Evolutionary conservation across 2,797 vertebrate species (phyloP), one percentile per base, ranked within the genome.

Genomic region (Cirrhinus mrigala): DNA sequence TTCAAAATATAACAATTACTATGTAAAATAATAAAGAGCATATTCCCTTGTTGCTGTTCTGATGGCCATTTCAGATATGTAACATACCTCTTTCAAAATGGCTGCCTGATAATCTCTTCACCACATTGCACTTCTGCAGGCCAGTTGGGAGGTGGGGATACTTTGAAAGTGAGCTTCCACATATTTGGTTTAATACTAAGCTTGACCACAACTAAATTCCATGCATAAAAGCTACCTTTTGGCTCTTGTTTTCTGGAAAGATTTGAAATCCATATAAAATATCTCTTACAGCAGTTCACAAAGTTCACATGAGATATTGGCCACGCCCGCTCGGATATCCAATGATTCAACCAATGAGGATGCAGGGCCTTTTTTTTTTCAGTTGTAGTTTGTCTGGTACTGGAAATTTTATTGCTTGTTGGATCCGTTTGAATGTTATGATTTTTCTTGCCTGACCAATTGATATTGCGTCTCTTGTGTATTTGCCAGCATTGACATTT

Each of bases 51-150:
- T 48, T 66, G 24, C 27, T 71, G 24, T 71, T 56, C 11, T 56
- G 46, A 68, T 52, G 60, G 46, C 56, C 60, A 70, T 86, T 82
- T 73, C 81, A 79, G 74, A 73, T 16, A 58, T 77, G 52, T 54
- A 69, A 81, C 73, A 74, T 73, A 40, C 52, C 37, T 69, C 56
- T 80, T 48, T 87, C 27, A 81, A 84, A 84, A 66, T 81, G 78
- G 86, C 75, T 69, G 69, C 71, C 11, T 69, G 60, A 78, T 85
- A 87, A 87, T 87, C 73, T 82, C 73, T 87, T 85, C 54, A 73
- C 46, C 78, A 87, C 64, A 85, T 85, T 81, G 64, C 14, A 46
- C 46, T 46, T 77, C 18, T 77, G 54, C 44, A 62, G 73, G 83
- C 64, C 62, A 62, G 12, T 71, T 71, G 24, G 20, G 66, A 44